Base-by-base conservation (phyloP, 2,797 vertebrate species). In the Orestias chungarensis region DNA sequence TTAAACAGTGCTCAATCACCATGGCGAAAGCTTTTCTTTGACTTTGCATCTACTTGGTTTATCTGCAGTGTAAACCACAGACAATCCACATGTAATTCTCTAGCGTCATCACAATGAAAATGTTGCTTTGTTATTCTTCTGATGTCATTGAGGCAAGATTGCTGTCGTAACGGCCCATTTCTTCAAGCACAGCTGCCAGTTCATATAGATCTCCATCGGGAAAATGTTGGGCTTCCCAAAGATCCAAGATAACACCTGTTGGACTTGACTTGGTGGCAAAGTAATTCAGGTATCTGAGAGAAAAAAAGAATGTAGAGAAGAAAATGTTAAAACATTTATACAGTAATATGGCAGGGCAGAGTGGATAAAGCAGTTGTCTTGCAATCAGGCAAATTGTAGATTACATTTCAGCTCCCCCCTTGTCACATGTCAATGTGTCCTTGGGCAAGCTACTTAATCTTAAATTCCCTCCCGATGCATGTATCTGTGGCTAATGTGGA, bases 161-260 rank as follows among this genome's bases (percentile, higher is more conserved):
- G 57, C 87, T 71, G 88, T 99, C 97, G 0, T 97, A 95, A 84
- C 97, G 96, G 86, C 98, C 97, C 98, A 99, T 99, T 86, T 99
- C 97, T 88, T 99, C 98, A 76, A 99, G 91, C 78, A 98, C 97
- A 0, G 97, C 95, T 0, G 98, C 98, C 91, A 99, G 94, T 86
- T 95, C 93, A 80, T 96, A 97, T 73, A 99, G 94, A 89, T 97
- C 97, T 75, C 98, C 97, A 0, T 99, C 98, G 0, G 97, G 97
- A 91, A 98, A 99, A 91, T 99, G 97, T 90, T 98, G 98, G 29
- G 96, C 97, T 93, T 99, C 98, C 98, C 97, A 99, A 3, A 99
- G 96, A 92, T 99, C 98, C 93, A 99, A 91, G 89, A 99, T 99
- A 70, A 99, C 97, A 0, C 98, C 98, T 0, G 98, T 99, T 0